Base-by-base conservation (phyloP, 2,113 vertebrate genomes). In the Cyphomyrus plagiostoma region DNA sequence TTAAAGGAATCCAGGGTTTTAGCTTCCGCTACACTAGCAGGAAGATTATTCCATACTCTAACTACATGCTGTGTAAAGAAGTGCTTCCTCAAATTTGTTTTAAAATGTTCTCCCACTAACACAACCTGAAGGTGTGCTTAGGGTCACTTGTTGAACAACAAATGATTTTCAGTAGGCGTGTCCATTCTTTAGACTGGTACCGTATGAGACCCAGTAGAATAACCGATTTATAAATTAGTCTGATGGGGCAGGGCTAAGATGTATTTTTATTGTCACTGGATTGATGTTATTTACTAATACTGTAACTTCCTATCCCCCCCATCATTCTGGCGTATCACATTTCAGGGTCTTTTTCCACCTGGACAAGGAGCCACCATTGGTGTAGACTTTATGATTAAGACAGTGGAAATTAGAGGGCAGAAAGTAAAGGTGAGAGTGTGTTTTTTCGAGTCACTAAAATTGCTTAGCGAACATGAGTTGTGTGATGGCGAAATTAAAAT, bases 371-470 rank as follows among this genome's bases (percentile, higher is more conserved):
- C 98, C 91, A 99, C 98, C 0, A 99, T 99, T 90, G 98, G 98
- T 88, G 98, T 99, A 90, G 98, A 99, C 95, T 99, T 99, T 93
- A 99, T 99, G 98, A 99, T 99, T 94, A 99, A 99, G 95, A 99
- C 98, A 0, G 97, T 99, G 95, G 98, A 99, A 94, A 98, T 99
- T 92, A 99, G 98, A 4, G 98, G 98, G 93, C 97, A 98, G 94
- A 99, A 99, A 96, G 97, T 99, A 89, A 99, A 99, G 97, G 98
- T 99, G 96, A 89, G 94, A 89, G 30, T 30, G 6, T n/a, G 86
- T 56, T 15, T 80, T 19, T 35, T 19, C 15, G 5, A 80, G 74
- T 42, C 15, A 19, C 35, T n/a, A 80, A 19, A 70, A 30, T 13
- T 82, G 35, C 13, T 42, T 82, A 1, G 77, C 39, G 42, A 82